Percentiles rank a stretch among this genome's conserved stretches.
Evolutionary conservation across 2,797 vertebrate genomes (phyloP).

Genomic region (Peromyscus eremicus): DNA sequence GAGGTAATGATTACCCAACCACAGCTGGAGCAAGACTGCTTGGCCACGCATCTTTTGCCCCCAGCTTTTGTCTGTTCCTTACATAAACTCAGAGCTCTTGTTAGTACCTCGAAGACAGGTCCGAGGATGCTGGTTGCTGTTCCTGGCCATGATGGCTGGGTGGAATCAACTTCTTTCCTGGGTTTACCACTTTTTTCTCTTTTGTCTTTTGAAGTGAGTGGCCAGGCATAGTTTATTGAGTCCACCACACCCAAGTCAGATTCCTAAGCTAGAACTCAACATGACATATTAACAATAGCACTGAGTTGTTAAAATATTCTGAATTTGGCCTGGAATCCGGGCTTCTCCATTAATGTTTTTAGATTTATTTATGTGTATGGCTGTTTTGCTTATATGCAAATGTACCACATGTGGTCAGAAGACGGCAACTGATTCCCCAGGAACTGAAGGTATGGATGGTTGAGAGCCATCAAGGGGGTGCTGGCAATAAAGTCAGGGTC

Average conservation of each 20-base stretch:
- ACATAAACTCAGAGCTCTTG: background rate
- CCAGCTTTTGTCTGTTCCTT: background rate
- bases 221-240: background rate
- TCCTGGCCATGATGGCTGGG: background rate
- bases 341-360: background rate
- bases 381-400: background rate
- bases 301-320: background rate
- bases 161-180: background rate
- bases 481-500: background rate
- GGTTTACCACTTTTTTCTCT: background rate
- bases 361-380: background rate
- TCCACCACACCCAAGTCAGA: background rate
- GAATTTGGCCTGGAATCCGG: constrained; percentile 21
- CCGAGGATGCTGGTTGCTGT: background rate
- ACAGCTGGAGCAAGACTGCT: background rate
- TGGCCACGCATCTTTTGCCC: background rate
- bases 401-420: background rate
- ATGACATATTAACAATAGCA: background rate
- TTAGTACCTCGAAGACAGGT: background rate
- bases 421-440: background rate
- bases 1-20: background rate
- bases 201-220: background rate
- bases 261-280: background rate
- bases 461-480: background rate
- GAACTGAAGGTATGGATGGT: background rate